Evolutionary conservation across 2,113 vertebrate species (phyloP).

Genomic region (Argyrosomus japonicus): DNA sequence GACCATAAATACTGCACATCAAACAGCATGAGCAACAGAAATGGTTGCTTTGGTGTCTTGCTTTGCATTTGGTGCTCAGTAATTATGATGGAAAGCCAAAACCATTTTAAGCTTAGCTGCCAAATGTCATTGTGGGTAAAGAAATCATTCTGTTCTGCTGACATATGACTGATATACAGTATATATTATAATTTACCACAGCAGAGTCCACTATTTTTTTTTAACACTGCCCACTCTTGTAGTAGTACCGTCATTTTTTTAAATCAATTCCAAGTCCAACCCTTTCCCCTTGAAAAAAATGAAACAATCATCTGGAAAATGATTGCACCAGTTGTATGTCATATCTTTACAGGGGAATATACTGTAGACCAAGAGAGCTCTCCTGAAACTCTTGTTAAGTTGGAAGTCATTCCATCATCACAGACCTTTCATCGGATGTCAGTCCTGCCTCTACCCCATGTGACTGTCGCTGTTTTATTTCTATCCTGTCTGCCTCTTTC

Average conservation of each 20-base stretch:
- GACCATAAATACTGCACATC: constrained; percentile 10
- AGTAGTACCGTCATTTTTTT: constrained; percentile 2
- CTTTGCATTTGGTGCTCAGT: constrained; percentile 8
- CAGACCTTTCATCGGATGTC: neutral
- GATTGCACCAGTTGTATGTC: neutral
- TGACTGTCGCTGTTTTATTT: neutral
- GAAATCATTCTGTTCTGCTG: constrained; percentile 22
- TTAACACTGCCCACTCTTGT: constrained; percentile 7
- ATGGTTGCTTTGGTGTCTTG: neutral
- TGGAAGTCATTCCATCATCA: constrained; percentile 12
- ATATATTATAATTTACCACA: constrained; percentile 4
- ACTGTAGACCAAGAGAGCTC: neutral
- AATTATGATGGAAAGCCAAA: constrained; percentile 9
- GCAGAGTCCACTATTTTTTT: constrained; percentile 19
- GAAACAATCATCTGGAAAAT: constrained; percentile 10
- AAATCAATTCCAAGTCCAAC: neutral
- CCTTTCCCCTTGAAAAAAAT: neutral
- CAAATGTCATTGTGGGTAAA: constrained; percentile 9
- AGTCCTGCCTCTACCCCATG: neutral
- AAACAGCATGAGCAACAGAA: neutral
- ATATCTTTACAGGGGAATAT: neutral
- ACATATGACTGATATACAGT: constrained; percentile 11
- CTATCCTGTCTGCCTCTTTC: neutral
- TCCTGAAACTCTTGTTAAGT: neutral
- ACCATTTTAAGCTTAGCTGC: neutral